A percentile compares a stretch with the other conserved stretches of the same genome.
These are phyloP conservation scores for Bombylius major DNA, from an alignment of 2,888 invertebrate species.

Conservation along the genomic window DNA sequence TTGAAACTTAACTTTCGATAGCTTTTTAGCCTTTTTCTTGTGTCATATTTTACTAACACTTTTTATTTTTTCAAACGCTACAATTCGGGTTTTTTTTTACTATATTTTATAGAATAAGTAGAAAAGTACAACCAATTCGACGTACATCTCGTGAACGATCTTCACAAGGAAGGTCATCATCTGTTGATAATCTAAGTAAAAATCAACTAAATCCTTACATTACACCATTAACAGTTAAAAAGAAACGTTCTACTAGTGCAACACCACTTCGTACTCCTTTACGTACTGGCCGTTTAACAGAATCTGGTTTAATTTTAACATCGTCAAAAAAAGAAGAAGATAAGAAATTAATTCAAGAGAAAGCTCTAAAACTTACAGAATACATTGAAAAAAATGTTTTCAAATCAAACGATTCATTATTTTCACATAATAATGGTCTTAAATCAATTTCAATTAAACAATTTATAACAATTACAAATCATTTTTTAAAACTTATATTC, in stretches of 20 bases:
- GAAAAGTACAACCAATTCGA: constrained; percentile 19
- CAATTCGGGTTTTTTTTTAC: not conserved
- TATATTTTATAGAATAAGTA: constrained; percentile 17
- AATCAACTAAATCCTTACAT: not conserved
- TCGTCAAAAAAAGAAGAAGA: constrained; percentile 29
- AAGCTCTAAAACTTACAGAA: constrained; percentile 24
- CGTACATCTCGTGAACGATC: constrained; percentile 15
- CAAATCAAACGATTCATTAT: not conserved
- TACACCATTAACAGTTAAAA: constrained; percentile 5
- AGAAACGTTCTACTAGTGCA: constrained; percentile 15
- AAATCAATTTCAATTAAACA: constrained; percentile 34
- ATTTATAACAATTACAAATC: constrained; percentile 28
- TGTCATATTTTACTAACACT: not conserved
- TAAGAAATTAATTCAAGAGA: constrained; percentile 29
- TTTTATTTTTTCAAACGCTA: not conserved
- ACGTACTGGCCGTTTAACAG: constrained; percentile 9
- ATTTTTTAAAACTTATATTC: constrained; percentile 26
- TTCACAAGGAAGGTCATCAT: not conserved
- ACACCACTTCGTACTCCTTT: constrained; percentile 14
- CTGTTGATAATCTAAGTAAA: not conserved
- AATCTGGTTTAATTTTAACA: constrained; percentile 16
- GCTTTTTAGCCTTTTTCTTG: too few species aligned
- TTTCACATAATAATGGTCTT: constrained; percentile 12
- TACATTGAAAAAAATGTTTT: constrained; percentile 16
- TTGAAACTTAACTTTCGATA: too few species aligned